Percentiles rank a stretch among this genome's conserved stretches.
phyloP scores from a whole-genome alignment of 2,113 vertebrate genomes.

The Corythornis vintsioides region DNA sequence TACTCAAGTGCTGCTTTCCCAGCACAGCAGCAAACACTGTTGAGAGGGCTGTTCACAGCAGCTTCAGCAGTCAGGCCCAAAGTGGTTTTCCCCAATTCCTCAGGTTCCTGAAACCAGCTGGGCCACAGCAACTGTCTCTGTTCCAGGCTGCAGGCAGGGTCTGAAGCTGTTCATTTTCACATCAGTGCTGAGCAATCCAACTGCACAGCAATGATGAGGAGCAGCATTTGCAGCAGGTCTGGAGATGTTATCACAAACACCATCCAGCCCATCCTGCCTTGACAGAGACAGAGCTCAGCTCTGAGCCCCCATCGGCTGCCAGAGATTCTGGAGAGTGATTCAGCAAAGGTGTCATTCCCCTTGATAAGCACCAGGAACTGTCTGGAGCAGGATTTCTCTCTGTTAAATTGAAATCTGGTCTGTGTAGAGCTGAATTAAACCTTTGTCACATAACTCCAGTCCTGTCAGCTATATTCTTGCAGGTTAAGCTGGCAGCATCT shows the following conservation, averaged over 20 bases:
- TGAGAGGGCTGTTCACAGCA: background rate
- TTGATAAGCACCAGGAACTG: background rate
- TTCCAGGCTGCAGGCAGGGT: background rate
- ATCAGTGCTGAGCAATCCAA: background rate
- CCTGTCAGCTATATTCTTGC: background rate
- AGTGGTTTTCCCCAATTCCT: background rate
- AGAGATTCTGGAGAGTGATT: background rate
- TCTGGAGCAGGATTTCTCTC: background rate
- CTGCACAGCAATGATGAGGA: background rate
- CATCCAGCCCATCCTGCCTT: background rate
- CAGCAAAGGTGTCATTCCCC: background rate
- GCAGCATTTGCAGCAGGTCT: background rate
- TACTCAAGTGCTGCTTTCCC: background rate
- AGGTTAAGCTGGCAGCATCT: background rate
- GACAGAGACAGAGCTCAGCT: background rate
- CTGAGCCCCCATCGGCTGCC: background rate
- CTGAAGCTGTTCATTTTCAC: background rate
- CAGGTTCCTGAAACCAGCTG: background rate
- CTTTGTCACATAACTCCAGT: background rate
- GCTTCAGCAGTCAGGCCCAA: background rate
- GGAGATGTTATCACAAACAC: background rate
- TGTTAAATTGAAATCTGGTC: conserved; percentile 19
- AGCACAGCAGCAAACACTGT: background rate
- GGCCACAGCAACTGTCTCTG: background rate
- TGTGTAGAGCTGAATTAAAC: conserved; percentile 9